Conservation (phyloP, 2,113 vertebrate genomes). For the Amazona vittata region DNA sequence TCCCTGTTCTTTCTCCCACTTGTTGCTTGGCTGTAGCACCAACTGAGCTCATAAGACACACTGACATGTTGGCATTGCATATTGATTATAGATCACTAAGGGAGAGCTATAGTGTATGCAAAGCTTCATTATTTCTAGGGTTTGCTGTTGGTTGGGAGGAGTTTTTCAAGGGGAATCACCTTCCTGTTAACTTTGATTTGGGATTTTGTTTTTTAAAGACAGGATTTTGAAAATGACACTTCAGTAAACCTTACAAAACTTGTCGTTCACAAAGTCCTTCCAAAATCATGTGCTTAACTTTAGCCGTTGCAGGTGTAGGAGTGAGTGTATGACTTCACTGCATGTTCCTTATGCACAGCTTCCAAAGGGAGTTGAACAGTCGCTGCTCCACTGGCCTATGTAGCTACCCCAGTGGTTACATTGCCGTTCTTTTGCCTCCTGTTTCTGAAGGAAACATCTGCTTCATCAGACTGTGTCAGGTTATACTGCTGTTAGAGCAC, state of each 20-base stretch:
- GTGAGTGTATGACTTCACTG: neutral
- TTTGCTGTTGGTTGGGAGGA: neutral
- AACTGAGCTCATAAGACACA: neutral
- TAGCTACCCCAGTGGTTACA: neutral
- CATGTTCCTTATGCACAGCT: neutral
- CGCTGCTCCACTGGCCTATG: neutral
- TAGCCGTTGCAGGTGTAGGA: neutral
- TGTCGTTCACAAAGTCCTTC: neutral
- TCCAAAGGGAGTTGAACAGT: neutral
- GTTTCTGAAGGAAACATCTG: neutral
- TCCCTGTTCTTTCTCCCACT: neutral
- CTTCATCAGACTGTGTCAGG: neutral
- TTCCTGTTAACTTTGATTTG: neutral
- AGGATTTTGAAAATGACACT: neutral
- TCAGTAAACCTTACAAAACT: neutral
- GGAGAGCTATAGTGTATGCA: neutral
- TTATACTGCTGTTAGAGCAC: neutral
- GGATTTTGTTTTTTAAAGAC: neutral
- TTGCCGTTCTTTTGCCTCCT: neutral
- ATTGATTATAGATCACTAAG: fast-evolving
- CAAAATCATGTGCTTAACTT: neutral
- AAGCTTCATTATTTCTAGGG: neutral
- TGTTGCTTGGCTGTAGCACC: neutral
- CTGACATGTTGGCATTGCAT: fast-evolving
- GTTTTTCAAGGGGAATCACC: neutral